A percentile compares a stretch with the other conserved stretches of the same genome.
phyloP scores from a whole-genome alignment of 2,888 invertebrate genomes.

The Sinhomidia bicolor region DNA sequence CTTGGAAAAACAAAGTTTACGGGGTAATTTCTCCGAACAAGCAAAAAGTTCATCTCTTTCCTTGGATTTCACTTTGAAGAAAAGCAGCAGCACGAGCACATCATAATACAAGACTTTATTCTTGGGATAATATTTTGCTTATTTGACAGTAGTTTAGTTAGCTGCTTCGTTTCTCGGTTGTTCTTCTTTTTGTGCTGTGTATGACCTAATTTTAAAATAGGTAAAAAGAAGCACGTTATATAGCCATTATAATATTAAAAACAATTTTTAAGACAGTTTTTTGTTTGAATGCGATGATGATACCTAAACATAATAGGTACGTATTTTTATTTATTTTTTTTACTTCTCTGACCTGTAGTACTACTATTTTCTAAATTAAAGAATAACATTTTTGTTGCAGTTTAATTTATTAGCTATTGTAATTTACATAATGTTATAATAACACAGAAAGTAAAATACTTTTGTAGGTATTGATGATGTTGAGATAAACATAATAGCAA shows the following conservation, averaged over 20 bases:
- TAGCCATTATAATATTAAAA: neutral
- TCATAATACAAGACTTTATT: neutral
- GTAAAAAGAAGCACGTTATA: no score
- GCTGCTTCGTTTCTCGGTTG: no score
- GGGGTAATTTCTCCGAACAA: neutral
- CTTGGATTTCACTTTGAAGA: neutral
- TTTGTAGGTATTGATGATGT: no score
- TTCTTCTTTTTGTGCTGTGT: no score
- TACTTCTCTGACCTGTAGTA: no score
- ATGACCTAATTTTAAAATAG: no score
- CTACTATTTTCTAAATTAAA: neutral
- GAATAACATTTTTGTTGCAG: neutral
- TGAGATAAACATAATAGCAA: no score
- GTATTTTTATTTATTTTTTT: slow-evolving; percentile 2
- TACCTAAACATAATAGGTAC: slow-evolving; percentile 18
- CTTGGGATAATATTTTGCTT: neutral
- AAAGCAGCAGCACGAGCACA: no score
- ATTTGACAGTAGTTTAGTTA: neutral
- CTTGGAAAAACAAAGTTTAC: neutral
- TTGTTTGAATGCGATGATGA: neutral
- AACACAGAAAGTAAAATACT: no score
- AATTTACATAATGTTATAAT: neutral
- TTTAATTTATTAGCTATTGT: neutral
- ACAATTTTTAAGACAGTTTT: no score
- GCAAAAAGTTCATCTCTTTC: slow-evolving; percentile 35